These are phyloP conservation scores for Chlorops oryzae DNA, from an alignment of 1,140 invertebrate genomes.

Conservation along the genomic window DNA sequence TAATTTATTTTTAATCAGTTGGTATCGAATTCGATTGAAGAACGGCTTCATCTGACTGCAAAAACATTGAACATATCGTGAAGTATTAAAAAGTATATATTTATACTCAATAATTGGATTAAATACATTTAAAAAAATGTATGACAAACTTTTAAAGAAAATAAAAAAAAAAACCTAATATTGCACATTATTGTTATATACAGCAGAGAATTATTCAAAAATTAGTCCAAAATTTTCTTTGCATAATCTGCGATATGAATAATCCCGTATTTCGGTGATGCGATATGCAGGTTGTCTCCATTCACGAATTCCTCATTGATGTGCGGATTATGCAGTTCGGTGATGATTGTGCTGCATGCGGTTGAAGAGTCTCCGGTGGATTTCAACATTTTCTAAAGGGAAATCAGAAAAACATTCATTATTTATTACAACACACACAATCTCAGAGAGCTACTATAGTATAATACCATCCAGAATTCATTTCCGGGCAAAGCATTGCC, in stretches of 20 bases:
- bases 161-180: too few species aligned
- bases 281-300: conserved; percentile 48
- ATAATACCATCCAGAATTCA: conserved; percentile 49
- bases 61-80: too few species aligned
- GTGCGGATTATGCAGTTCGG: conserved; percentile 52
- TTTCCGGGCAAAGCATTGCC: conserved; percentile 59
- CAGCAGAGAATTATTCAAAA: too few species aligned
- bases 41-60: too few species aligned
- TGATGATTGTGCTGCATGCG: conserved; percentile 51
- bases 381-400: conserved; percentile 17
- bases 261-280: conserved; percentile 44
- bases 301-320: conserved; percentile 49
- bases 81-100: too few species aligned
- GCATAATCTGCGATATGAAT: conserved; percentile 49
- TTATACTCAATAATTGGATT: too few species aligned
- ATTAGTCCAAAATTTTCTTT: too few species aligned
- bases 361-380: conserved; percentile 55
- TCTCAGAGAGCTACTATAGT: neutral
- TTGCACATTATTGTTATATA: too few species aligned
- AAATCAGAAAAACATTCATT: neutral
- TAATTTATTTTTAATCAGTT: too few species aligned
- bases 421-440: neutral
- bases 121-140: too few species aligned
- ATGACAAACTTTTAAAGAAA: too few species aligned
- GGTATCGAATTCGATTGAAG: too few species aligned